phyloP scores from a whole-genome alignment of 2,888 invertebrate species.

The Pocota personata region DNA sequence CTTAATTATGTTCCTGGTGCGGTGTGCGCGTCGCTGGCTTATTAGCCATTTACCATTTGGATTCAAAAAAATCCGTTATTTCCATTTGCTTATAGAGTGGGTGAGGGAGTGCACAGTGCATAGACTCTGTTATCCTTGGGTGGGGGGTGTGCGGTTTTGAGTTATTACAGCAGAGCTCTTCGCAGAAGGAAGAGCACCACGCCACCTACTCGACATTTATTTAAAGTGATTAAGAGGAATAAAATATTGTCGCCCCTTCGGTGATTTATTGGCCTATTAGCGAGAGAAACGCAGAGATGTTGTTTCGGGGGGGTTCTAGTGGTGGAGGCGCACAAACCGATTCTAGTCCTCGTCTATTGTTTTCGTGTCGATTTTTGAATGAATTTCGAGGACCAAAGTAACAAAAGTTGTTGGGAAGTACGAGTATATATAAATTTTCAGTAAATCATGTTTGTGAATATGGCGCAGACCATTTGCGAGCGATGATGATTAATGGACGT shows the following conservation, averaged over 20 bases:
- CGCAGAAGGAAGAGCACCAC: background rate
- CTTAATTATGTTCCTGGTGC: conserved; percentile 71
- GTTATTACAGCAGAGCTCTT: conserved; percentile 46
- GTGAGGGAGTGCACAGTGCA: background rate
- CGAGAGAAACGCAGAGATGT: conserved; percentile 21
- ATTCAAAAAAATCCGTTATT: conserved; percentile 67
- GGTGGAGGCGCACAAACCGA: background rate
- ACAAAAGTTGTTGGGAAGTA: background rate
- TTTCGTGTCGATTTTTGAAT: conserved; percentile 64
- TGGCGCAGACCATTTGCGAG: conserved; percentile 71
- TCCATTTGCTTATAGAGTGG: conserved; percentile 58
- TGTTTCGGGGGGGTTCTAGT: background rate
- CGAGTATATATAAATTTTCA: conserved; percentile 54
- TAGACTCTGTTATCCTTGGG: conserved; percentile 14
- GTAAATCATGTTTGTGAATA: conserved; percentile 73
- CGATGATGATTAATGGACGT: conserved; percentile 72
- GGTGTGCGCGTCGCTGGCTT: conserved; percentile 66
- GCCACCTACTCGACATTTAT: conserved; percentile 74
- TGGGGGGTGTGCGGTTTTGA: conserved; percentile 32
- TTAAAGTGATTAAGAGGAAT: conserved; percentile 75
- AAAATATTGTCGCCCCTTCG: conserved; percentile 74
- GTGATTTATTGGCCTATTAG: conserved; percentile 75
- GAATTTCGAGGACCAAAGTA: conserved; percentile 44
- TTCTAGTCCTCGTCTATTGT: conserved; percentile 49
- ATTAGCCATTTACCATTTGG: conserved; percentile 71